Evolutionary conservation across 2,888 invertebrate genomes (phyloP).

Genomic region (Limnephilus auricula): DNA sequence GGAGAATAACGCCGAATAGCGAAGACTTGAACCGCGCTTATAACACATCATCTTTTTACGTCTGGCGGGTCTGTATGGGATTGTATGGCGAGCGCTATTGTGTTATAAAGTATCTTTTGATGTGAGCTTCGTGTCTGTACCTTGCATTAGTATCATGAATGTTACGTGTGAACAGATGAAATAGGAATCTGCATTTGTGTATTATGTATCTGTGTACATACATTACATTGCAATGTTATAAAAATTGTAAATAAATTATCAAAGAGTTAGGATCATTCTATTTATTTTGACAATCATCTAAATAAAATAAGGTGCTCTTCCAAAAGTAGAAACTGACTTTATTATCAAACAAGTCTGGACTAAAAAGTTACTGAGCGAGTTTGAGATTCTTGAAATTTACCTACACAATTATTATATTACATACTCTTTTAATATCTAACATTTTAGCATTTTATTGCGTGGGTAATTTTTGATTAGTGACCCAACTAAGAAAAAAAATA

Average conservation of each 20-base stretch:
- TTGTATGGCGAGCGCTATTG: too few relatives aligned
- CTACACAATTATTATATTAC: not conserved
- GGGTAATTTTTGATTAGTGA: not conserved
- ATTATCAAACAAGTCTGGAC: not conserved
- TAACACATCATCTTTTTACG: too few relatives aligned
- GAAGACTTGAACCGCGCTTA: too few relatives aligned
- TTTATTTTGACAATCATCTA: not conserved
- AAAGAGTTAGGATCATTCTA: not conserved
- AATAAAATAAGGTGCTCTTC: conserved; percentile 7
- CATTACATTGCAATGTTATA: not conserved
- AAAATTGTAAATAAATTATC: conserved; percentile 2
- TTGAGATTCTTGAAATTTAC: not conserved
- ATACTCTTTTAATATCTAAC: not conserved
- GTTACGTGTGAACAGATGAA: not conserved
- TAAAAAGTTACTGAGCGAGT: not conserved
- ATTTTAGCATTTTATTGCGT: not conserved
- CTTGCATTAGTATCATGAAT: not conserved
- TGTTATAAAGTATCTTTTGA: too few relatives aligned
- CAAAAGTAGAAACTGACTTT: not conserved
- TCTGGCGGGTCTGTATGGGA: too few relatives aligned
- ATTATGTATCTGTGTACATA: too few relatives aligned
- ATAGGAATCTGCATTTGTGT: not conserved
- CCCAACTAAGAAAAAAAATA: not conserved
- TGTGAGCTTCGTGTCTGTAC: too few relatives aligned
- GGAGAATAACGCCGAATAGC: too few relatives aligned